Conservation (phyloP, 92 coral and sea anemone genomes). For the Micromussa lordhowensis region DNA sequence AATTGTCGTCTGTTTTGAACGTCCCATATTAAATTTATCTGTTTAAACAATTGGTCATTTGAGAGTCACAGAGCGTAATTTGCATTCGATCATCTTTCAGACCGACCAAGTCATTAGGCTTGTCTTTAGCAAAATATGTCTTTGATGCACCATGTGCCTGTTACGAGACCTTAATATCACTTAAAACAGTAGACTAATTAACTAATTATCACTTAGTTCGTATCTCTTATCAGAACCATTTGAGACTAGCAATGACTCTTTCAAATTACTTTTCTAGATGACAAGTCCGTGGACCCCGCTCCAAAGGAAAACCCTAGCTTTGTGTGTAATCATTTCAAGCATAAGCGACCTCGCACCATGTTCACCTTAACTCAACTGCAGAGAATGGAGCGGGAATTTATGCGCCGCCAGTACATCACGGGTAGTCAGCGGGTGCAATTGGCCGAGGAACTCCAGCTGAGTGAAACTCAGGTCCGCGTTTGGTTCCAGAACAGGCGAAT, state of each 20-base stretch:
- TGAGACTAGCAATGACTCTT: background rate
- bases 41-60: too few relatives aligned
- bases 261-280: background rate
- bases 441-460: conserved; percentile 19
- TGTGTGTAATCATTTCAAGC: background rate
- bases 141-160: too few relatives aligned
- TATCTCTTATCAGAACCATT: background rate
- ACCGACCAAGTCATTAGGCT: too few relatives aligned
- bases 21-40: too few relatives aligned
- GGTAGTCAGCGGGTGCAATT: conserved; percentile 21
- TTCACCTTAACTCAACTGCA: conserved; percentile 15
- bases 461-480: conserved; percentile 29
- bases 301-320: background rate
- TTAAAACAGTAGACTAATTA: too few relatives aligned
- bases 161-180: too few relatives aligned
- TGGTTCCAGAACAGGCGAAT: conserved; percentile 44
- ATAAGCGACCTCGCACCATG: conserved; percentile 28
- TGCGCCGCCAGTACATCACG: conserved; percentile 40
- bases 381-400: conserved; percentile 21
- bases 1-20: too few relatives aligned
- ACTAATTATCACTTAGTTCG: too few relatives aligned
- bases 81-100: too few relatives aligned
- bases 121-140: too few relatives aligned
- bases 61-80: too few relatives aligned
- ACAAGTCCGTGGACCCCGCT: background rate